A percentile compares a stretch with the other conserved stretches of the same genome.
phyloP scores from a whole-genome alignment of 1,140 invertebrate genomes.

The Drosophila kikkawai region DNA sequence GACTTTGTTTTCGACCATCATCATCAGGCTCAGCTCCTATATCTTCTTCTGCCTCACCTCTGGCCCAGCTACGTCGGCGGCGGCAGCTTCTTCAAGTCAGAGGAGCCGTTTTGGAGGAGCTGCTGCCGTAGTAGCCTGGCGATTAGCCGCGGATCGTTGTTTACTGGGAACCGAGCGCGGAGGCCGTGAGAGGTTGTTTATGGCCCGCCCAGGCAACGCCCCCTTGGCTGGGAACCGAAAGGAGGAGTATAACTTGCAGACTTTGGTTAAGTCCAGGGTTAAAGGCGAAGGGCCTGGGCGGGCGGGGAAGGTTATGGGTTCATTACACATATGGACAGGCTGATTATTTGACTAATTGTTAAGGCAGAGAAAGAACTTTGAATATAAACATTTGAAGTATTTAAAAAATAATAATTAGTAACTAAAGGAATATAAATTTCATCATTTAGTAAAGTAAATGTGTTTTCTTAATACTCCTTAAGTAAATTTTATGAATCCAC shows the following conservation, averaged over 20 bases:
- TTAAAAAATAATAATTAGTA: not conserved
- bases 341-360: slow-evolving; percentile 30
- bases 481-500: not conserved
- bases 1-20: slow-evolving; percentile 68
- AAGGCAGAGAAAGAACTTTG: not conserved
- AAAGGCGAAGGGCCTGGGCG: slow-evolving; percentile 10
- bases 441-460: not conserved
- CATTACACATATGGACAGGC: slow-evolving; percentile 29
- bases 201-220: slow-evolving; percentile 68
- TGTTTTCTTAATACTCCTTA: not conserved
- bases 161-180: slow-evolving; percentile 68
- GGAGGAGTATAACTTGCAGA: not conserved
- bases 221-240: slow-evolving; percentile 43
- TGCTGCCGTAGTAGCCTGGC: slow-evolving; percentile 65
- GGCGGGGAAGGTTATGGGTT: slow-evolving; percentile 20
- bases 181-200: slow-evolving; percentile 67
- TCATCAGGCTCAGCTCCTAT: slow-evolving; percentile 21
- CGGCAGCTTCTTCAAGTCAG: slow-evolving; percentile 27
- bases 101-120: slow-evolving; percentile 17
- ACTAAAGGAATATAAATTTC: not conserved
- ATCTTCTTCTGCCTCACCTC: slow-evolving; percentile 1
- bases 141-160: slow-evolving; percentile 75
- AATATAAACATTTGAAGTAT: not conserved
- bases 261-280: slow-evolving; percentile 13
- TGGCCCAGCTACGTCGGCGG: slow-evolving; percentile 8